Evolutionary conservation across 2,113 vertebrate species (phyloP), one percentile per base, ranked within the genome.

Genomic region (Acanthochromis polyacanthus): DNA sequence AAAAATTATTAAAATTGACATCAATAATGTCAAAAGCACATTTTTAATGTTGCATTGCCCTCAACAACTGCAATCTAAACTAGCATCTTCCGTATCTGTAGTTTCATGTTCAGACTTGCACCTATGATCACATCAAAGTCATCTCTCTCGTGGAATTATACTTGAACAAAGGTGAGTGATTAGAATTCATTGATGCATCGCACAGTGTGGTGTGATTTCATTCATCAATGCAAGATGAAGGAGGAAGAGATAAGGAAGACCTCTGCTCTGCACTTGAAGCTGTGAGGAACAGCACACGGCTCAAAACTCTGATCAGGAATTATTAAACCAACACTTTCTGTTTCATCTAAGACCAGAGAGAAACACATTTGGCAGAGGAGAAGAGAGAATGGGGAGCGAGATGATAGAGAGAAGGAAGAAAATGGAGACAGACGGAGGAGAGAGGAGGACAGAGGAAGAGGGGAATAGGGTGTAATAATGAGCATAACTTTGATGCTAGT

Each of bases 301-400:
- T 80, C 78, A 61, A 81, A 80, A 62, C 67, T 79, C 85, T 76
- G 81, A 89, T 85, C 38, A 45, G 83, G 64, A 91, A 91, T 91
- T 80, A 91, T 88, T 91, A 81, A 91, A 91, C 63, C 82, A 75
- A 88, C 78, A 82, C 71, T 83, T 86, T 80, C 69, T 71, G 86
- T 88, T 92, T 92, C 90, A 90, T 92, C 87, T 84, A 19, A 81
- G 88, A 91, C 76, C 90, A 91, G 75, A 89, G 79, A 76, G 85
- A 85, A 87, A 72, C 67, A 73, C 73, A 81, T 86, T 89, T 91
- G 90, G 88, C 88, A 85, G 40, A 22, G 45, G 20, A 71, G 74
- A 82, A 75, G 28, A 83, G 32, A 70, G 64, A 71, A 71, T 50
- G 38, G 63, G 12, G 61, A 40, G 30, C 59, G 43, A 74, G n/a